Evolutionary conservation across 2,113 vertebrate genomes (phyloP), one percentile per base, ranked within the genome.

Genomic region (Caranx melampygus): DNA sequence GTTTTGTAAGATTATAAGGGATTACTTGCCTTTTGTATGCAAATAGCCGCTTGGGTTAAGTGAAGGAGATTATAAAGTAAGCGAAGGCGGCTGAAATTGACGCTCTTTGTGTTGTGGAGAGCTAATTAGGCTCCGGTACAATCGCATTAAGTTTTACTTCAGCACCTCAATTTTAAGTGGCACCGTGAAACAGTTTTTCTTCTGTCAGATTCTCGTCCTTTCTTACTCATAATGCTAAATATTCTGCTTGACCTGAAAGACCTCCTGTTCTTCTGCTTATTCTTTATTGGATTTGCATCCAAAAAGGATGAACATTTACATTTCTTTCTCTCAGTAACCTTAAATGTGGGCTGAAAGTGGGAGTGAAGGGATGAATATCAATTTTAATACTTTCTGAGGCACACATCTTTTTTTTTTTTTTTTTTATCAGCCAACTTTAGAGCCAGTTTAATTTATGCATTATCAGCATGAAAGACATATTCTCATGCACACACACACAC

Each of bases 111-210:
- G 82, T 68, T 35, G 21, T n/a, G 42, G 75, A 65, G 78, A 80
- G 82, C 83, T 79, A 35, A 87, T 88, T 85, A 89, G 90, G 89
- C 75, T 75, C 60, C 70, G 77, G 72, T 52, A 90, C 79, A 90
- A 92, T 91, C 89, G 74, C 88, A 84, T 92, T 87, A 90, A 85
- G 81, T 81, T 89, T 85, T 74, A 68, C 73, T 79, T 79, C 37
- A 83, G 65, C 51, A 44, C 61, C 66, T 75, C 49, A 58, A 79
- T 87, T 67, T 75, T 47, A 40, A 81, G 42, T 58, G 81, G 55
- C 81, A 89, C 83, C 72, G 65, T 91, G 85, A 88, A 79, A 75
- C 79, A 34, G 55, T 75, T 68, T 59, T 62, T 66, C 37, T 82
- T 75, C 64, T 81, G 79, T 72, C 76, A 54, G 55, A 81, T 60